phyloP scores from a whole-genome alignment of 2,797 vertebrate species.

The Chelon auratus region DNA sequence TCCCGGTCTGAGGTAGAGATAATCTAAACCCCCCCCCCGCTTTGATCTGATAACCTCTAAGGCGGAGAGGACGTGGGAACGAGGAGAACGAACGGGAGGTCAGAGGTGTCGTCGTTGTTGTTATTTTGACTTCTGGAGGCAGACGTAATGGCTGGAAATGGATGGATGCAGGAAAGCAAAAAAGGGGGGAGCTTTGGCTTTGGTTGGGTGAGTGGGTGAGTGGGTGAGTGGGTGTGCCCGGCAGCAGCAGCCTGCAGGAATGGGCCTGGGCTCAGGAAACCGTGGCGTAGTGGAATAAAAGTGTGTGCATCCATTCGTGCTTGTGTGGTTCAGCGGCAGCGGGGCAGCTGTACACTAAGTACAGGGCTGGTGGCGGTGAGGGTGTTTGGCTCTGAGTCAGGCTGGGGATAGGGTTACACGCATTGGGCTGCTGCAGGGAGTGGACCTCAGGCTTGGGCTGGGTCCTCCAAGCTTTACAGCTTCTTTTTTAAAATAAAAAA shows the following conservation, averaged over 20 bases:
- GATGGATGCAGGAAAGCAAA: constrained; percentile 19
- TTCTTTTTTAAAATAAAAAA: constrained; percentile 15
- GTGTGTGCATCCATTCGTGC: constrained; percentile 69
- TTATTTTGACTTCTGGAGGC: constrained; percentile 30
- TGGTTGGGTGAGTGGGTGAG: constrained; percentile 39
- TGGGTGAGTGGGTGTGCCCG: constrained; percentile 63
- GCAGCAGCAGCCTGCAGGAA: constrained; percentile 60
- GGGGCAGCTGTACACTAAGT: constrained; percentile 79
- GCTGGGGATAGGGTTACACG: constrained; percentile 78
- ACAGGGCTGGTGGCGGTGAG: constrained; percentile 80
- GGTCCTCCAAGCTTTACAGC: constrained; percentile 64
- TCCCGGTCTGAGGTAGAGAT: constrained; percentile 15
- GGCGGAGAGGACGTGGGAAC: constrained; percentile 35
- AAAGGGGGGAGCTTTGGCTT: constrained; percentile 42
- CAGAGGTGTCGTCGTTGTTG: constrained; percentile 16
- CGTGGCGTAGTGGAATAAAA: constrained; percentile 84
- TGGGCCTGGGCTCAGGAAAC: constrained; percentile 79
- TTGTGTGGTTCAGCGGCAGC: constrained; percentile 77
- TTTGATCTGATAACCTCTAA: constrained; percentile 1
- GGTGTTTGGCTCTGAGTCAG: constrained; percentile 79
- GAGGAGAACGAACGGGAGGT: constrained; percentile 4
- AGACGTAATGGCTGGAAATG: background rate
- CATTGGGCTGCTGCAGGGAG: constrained; percentile 72
- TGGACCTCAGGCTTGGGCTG: constrained; percentile 69
- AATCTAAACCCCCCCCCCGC: too few species aligned